These are phyloP conservation scores for Myotis yumanensis DNA, from an alignment of 2,113 vertebrate genomes.

Conservation along the genomic window DNA sequence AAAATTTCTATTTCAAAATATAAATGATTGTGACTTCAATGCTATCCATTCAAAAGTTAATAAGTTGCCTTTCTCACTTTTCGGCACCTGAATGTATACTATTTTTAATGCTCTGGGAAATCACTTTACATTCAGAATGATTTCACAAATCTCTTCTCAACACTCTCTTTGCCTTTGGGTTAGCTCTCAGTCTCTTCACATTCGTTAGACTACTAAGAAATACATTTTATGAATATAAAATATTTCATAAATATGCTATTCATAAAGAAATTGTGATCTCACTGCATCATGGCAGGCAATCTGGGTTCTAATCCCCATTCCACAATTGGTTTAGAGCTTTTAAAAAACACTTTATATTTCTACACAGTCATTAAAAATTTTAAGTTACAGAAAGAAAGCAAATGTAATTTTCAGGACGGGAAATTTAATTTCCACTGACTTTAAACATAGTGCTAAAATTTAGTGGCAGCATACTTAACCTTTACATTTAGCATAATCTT, in stretches of 20 bases:
- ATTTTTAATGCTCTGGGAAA: neutral
- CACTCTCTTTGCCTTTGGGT: neutral
- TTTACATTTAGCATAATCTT: neutral
- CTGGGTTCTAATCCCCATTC: neutral
- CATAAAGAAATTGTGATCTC: neutral
- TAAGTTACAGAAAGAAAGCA: neutral
- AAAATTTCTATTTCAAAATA: neutral
- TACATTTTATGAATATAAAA: conserved; percentile 14
- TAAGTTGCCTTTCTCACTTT: neutral
- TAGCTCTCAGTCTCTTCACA: neutral
- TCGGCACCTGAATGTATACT: neutral
- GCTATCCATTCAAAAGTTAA: neutral
- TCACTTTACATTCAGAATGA: neutral
- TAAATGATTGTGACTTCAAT: neutral
- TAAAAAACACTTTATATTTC: neutral
- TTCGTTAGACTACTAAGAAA: neutral
- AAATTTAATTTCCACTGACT: neutral
- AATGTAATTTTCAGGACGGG: neutral
- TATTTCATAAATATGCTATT: neutral
- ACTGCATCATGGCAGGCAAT: neutral
- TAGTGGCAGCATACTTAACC: neutral
- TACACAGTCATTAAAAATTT: neutral
- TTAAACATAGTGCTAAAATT: neutral
- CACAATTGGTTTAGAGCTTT: neutral
- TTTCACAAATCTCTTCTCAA: neutral